Evolutionary conservation across 1,140 invertebrate species (phyloP).

Genomic region (Kradibia gibbosae): DNA sequence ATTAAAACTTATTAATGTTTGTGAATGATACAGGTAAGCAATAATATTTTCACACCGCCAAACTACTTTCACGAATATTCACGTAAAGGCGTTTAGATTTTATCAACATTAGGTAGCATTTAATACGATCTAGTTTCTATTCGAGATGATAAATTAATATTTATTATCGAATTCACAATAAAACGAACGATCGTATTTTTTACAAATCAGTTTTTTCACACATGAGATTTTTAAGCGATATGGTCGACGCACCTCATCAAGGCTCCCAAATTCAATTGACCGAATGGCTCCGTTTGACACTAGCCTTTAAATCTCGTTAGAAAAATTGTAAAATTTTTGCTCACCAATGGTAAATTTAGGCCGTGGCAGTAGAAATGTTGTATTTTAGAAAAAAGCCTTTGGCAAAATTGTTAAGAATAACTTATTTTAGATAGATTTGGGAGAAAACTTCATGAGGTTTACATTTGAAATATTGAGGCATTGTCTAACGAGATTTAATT

Average conservation of each 20-base stretch:
- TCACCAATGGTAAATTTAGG: neutral
- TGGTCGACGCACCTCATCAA: constrained; percentile 67
- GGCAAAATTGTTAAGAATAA: no score
- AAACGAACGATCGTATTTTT: neutral
- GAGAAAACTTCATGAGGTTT: constrained; percentile 71
- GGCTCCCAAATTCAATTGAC: constrained; percentile 72
- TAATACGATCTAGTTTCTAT: no score
- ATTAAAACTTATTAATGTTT: neutral
- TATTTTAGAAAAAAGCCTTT: neutral
- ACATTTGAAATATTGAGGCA: constrained; percentile 53
- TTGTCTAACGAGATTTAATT: constrained; percentile 74
- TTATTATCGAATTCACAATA: no score
- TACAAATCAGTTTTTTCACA: neutral
- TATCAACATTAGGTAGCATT: no score
- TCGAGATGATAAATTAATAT: no score
- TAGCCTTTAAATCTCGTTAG: constrained; percentile 73
- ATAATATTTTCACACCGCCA: no score
- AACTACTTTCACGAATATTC: no score
- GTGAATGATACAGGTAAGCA: neutral
- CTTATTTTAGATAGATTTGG: constrained; percentile 58
- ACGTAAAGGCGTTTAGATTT: no score
- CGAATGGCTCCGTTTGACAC: constrained; percentile 62
- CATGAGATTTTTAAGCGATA: constrained; percentile 30
- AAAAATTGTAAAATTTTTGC: constrained; percentile 38
- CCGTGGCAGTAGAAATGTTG: neutral